Percentiles rank a stretch among this genome's conserved stretches.
Evolutionary conservation across 2,888 invertebrate genomes (phyloP).

Genomic region (Elmis aenea): DNA sequence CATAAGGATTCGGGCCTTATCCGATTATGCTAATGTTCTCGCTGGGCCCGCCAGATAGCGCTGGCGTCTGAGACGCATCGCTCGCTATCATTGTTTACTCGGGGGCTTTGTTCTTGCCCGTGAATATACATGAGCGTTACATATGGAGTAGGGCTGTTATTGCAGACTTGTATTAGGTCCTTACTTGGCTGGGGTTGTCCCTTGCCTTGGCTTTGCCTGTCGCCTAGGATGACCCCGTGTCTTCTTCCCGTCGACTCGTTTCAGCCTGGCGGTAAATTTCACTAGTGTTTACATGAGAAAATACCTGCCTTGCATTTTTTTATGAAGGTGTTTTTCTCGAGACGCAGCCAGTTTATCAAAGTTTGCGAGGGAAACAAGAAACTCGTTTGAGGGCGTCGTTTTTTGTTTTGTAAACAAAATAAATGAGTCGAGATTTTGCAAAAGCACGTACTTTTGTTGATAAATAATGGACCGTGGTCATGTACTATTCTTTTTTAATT

Average conservation of each 20-base stretch:
- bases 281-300: conserved; percentile 14
- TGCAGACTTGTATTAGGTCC: conserved; percentile 35
- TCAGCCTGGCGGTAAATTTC: conserved; percentile 17
- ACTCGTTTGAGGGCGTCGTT: too few relatives aligned
- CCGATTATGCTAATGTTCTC: conserved; percentile 46
- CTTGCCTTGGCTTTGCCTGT: too few relatives aligned
- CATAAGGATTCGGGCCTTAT: conserved; percentile 44
- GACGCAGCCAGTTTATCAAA: too few relatives aligned
- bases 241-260: conserved; percentile 17
- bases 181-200: conserved; percentile 21
- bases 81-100: conserved; percentile 44
- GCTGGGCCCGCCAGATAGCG: conserved; percentile 43
- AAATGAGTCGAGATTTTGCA: too few relatives aligned
- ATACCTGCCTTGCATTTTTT: too few relatives aligned
- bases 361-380: too few relatives aligned
- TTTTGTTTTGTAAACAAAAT: too few relatives aligned
- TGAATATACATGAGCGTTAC: conserved; percentile 49
- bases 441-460: too few relatives aligned
- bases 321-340: too few relatives aligned
- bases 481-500: too few relatives aligned
- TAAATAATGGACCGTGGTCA: too few relatives aligned
- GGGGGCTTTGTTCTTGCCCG: conserved; percentile 42
- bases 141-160: conserved; percentile 47
- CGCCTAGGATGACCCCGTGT: too few relatives aligned
- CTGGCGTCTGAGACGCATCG: conserved; percentile 27